phyloP scores from a whole-genome alignment of 2,888 invertebrate genomes.

The Piscicola geometra region DNA sequence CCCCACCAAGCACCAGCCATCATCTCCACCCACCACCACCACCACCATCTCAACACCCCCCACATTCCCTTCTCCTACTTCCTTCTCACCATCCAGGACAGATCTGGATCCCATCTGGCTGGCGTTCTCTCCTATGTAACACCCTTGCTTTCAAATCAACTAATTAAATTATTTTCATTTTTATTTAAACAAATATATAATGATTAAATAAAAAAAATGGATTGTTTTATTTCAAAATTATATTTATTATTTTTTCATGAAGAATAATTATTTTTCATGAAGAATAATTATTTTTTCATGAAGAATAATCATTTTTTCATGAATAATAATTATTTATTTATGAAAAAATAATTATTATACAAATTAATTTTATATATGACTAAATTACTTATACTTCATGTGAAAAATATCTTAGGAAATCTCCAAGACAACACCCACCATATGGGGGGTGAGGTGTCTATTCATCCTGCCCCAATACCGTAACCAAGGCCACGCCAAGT shows the following conservation, averaged over 20 bases:
- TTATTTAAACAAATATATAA: neutral
- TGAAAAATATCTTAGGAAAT: neutral
- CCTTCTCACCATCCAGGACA: slow-evolving; percentile 29
- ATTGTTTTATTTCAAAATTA: too few relatives aligned
- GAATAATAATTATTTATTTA: too few relatives aligned
- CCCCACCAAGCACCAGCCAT: neutral
- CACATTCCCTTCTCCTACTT: neutral
- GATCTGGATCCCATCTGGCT: slow-evolving; percentile 27
- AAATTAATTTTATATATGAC: too few relatives aligned
- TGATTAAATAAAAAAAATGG: neutral
- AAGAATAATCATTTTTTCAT: too few relatives aligned
- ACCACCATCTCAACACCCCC: neutral
- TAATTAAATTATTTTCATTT: neutral
- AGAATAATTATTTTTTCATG: too few relatives aligned
- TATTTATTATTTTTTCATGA: too few relatives aligned
- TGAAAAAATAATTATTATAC: too few relatives aligned
- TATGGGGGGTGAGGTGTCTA: slow-evolving; percentile 23
- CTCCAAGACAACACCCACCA: neutral
- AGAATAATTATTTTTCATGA: too few relatives aligned
- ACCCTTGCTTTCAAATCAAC: neutral
- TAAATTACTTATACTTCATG: neutral
- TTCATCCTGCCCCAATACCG: slow-evolving; percentile 30
- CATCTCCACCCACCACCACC: neutral
- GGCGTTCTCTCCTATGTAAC: slow-evolving; percentile 28
- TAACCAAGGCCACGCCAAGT: slow-evolving; percentile 32